These are phyloP conservation scores for Mallotus villosus DNA, from an alignment of 2,797 vertebrate species.

Conservation along the genomic window DNA sequence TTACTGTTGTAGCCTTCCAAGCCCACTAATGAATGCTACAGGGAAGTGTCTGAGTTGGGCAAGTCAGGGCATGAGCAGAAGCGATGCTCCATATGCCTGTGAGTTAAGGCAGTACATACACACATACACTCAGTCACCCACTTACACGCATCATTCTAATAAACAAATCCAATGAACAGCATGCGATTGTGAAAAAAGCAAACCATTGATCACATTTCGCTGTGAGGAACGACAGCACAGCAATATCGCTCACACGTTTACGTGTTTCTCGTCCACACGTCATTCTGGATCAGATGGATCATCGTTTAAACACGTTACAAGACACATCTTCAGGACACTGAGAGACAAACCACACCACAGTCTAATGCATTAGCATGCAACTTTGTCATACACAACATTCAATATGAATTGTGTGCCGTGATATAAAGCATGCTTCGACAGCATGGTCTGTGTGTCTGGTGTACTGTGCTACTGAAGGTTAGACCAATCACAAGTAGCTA, in stretches of 20 bases:
- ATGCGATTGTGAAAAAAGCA: neutral
- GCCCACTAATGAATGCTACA: conserved; percentile 44
- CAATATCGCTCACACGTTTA: too few relatives aligned
- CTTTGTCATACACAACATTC: too few relatives aligned
- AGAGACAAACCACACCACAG: too few relatives aligned
- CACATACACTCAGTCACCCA: conserved; percentile 20
- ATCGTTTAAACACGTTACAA: too few relatives aligned
- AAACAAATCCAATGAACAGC: neutral
- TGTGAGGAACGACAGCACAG: neutral
- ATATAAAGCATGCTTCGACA: too few relatives aligned
- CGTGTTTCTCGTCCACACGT: neutral
- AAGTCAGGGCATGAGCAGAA: conserved; percentile 42
- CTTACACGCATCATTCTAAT: conserved; percentile 7
- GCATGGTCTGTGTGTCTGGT: neutral
- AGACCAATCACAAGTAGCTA: conserved; percentile 31
- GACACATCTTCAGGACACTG: too few relatives aligned
- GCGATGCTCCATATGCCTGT: conserved; percentile 30
- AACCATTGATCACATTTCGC: neutral
- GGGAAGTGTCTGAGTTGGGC: conserved; percentile 32
- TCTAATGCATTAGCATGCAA: too few relatives aligned
- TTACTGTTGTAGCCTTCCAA: conserved; percentile 35
- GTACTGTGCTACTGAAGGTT: neutral
- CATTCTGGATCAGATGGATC: neutral
- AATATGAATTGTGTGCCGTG: too few relatives aligned
- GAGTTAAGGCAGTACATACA: conserved; percentile 36